phyloP scores from a whole-genome alignment of 2,113 vertebrate genomes.

The Oncorhynchus clarkii region DNA sequence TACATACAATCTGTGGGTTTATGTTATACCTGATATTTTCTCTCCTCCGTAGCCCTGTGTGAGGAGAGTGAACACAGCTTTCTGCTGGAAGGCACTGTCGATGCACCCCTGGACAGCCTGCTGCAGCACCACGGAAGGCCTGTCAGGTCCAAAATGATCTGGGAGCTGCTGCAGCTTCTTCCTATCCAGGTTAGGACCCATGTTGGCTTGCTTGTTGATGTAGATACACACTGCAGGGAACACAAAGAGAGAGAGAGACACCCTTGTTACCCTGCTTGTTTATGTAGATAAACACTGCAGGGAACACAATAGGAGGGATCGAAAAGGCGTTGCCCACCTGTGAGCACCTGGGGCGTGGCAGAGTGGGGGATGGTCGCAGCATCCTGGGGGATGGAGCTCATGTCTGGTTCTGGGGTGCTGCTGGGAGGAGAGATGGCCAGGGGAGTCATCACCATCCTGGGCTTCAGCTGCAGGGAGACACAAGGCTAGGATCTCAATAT shows the following conservation, averaged over 20 bases:
- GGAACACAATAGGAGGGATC: slow-evolving; percentile 23
- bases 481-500: neutral
- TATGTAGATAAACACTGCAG: slow-evolving; percentile 94
- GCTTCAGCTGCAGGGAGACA: slow-evolving; percentile 82
- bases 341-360: slow-evolving; percentile 82
- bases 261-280: slow-evolving; percentile 90
- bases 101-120: slow-evolving; percentile 95
- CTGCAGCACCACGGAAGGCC: slow-evolving; percentile 86
- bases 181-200: slow-evolving; percentile 89
- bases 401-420: slow-evolving; percentile 89
- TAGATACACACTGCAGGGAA: slow-evolving; percentile 90
- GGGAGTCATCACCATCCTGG: slow-evolving; percentile 88
- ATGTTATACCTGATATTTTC: slow-evolving; percentile 85
- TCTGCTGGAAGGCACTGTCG: slow-evolving; percentile 92
- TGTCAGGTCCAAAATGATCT: slow-evolving; percentile 88
- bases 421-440: slow-evolving; percentile 87
- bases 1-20: neutral
- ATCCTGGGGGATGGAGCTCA: slow-evolving; percentile 93
- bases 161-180: slow-evolving; percentile 93
- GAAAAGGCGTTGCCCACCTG: slow-evolving; percentile 75
- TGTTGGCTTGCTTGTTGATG: slow-evolving; percentile 89
- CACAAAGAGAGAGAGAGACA: slow-evolving; percentile 38
- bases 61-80: slow-evolving; percentile 91
- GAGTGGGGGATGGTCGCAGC: slow-evolving; percentile 87
- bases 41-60: slow-evolving; percentile 92